Evolutionary conservation across 2,113 vertebrate genomes (phyloP).

Genomic region (Indri indri): DNA sequence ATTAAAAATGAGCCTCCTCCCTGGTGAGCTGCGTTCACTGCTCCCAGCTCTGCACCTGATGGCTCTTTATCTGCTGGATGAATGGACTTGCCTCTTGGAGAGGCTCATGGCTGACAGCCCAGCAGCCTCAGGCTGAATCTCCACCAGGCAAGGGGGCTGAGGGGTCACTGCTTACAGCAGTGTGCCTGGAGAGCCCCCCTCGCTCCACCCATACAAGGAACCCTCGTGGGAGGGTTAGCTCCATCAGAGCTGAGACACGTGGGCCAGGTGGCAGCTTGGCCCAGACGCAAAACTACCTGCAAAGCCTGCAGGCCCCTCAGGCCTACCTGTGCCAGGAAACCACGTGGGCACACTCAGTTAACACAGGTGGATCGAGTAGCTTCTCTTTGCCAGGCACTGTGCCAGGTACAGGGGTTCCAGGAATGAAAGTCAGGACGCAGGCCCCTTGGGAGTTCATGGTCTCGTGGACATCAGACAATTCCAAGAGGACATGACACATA

Average conservation of each 20-base stretch:
- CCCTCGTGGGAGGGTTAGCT: neutral
- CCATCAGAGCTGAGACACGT: neutral
- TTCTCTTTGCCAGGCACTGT: neutral
- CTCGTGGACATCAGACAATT: neutral
- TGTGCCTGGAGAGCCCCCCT: neutral
- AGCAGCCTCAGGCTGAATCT: neutral
- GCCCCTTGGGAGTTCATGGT: neutral
- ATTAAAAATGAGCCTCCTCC: slow-evolving; percentile 77
- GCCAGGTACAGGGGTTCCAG: neutral
- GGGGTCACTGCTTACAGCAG: neutral
- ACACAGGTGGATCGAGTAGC: neutral
- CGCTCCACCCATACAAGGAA: neutral
- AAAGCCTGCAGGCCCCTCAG: neutral
- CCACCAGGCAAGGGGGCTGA: neutral
- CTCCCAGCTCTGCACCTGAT: neutral
- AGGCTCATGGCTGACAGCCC: neutral
- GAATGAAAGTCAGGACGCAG: neutral
- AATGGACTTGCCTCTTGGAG: neutral
- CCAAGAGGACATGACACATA: neutral
- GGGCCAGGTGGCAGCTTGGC: neutral
- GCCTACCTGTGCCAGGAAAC: neutral
- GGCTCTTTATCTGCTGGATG: neutral
- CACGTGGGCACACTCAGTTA: too few species aligned
- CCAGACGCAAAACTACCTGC: neutral
- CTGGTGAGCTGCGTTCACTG: slow-evolving; percentile 51